Base-by-base conservation (phyloP, 1,140 invertebrate species). In the Nylanderia fulva region DNA sequence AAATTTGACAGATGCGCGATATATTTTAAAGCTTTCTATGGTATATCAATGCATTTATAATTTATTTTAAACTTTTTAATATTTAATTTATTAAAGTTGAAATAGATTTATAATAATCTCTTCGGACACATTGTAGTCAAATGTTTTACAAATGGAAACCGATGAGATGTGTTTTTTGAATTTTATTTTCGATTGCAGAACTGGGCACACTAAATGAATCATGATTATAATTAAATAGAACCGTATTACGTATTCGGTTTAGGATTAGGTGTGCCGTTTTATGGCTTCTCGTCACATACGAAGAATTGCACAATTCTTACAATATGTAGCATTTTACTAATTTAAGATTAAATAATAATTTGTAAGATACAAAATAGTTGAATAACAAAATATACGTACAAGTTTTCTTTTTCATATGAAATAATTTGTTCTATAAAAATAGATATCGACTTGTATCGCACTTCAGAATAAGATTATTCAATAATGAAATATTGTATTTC, bases 201-300 rank as follows among this genome's bases (percentile, higher is more conserved):
- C 61, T 27, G 29, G 4, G 27, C 3, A 64, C 29, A 61, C 21
- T 79, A 79, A 68, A 68, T 33, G 61, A 79, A 68, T 79, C 42
- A 68, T n/a, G 21, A 33, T 9, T n/a, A 29, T 79, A 79, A 79
- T 79, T 21, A 66, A 79, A 79, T 79, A 68, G 61, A 29, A 36
- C 42, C 21, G 29, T 66, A 29, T 79, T 79, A 68, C 45, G 39
- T 13, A 29, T 8, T n/a, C 74, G n/a, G 36, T 48, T 68, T 9
- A 52, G 29, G 29, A 79, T 68, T 66, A 66, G 8, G 9, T 52
- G 3, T 5, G 18, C 27, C 24, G 63, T 68, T 15, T 5, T 68
- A 68, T 24, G 75, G 60, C 75, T 79, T 79, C 75, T 61, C 15
- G 8, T 15, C 15, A 15, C 9, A n/a, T 18, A 36, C 5, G 15